phyloP scores from a whole-genome alignment of 2,888 invertebrate genomes.

The Sycophila texana region DNA sequence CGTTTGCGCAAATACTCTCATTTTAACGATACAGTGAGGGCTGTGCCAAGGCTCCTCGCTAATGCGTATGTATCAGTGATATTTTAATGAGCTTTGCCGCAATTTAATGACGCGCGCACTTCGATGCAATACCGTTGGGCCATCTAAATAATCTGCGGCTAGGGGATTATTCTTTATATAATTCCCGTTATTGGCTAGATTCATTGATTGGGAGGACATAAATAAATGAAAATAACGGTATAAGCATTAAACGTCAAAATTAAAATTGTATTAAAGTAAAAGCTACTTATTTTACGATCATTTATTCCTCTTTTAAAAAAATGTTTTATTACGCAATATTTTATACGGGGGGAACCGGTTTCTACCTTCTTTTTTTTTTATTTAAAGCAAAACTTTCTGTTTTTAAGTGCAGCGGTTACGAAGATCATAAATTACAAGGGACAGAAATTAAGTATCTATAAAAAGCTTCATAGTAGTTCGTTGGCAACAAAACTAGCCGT shows the following conservation, averaged over 20 bases:
- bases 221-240: neutral
- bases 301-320: too few species aligned
- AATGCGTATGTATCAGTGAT: neutral
- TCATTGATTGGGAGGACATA: neutral
- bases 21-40: constrained; percentile 15
- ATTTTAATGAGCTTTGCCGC: constrained; percentile 52
- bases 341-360: constrained; percentile 1
- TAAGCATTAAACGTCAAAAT: neutral
- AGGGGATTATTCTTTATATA: neutral
- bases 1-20: neutral
- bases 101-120: constrained; percentile 33
- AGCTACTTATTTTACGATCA: too few species aligned
- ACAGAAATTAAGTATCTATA: constrained; percentile 56
- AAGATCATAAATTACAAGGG: constrained; percentile 39
- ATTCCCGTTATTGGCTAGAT: neutral
- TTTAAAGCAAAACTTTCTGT: constrained; percentile 31
- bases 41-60: neutral
- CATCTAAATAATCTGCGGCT: neutral
- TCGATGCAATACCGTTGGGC: neutral
- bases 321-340: neutral
- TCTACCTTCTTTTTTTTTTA: constrained; percentile 4
- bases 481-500: constrained; percentile 52
- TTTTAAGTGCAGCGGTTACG: constrained; percentile 13
- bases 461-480: constrained; percentile 52
- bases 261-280: too few species aligned